These are phyloP conservation scores for Diadophis punctatus DNA, from an alignment of 2,113 vertebrate species.

Conservation along the genomic window DNA sequence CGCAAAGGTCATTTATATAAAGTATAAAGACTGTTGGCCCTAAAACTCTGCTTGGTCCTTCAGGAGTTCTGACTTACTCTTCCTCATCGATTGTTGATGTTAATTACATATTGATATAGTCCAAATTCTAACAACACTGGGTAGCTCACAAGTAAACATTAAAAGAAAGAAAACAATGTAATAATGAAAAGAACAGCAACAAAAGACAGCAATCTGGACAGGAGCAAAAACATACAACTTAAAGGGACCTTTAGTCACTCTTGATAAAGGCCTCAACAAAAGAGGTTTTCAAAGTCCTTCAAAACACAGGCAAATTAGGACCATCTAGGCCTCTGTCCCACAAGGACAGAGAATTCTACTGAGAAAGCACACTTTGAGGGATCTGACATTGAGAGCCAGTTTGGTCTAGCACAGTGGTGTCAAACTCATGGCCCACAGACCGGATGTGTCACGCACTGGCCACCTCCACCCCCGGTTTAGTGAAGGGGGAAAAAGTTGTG, in stretches of 20 bases:
- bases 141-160: neutral
- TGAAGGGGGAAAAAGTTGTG: no score
- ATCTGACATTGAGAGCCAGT: neutral
- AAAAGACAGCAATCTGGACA: neutral
- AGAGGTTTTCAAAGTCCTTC: neutral
- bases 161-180: neutral
- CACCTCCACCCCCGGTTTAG: no score
- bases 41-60: neutral
- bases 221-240: neutral
- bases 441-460: no score
- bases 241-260: neutral
- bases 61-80: neutral
- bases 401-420: no score
- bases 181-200: neutral
- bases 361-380: neutral
- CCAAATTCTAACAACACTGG: neutral
- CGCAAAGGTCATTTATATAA: no score
- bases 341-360: neutral
- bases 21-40: no score
- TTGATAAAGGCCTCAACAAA: neutral
- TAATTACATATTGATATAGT: neutral
- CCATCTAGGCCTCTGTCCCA: neutral
- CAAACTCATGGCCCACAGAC: no score
- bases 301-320: neutral
- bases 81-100: neutral